phyloP scores from a whole-genome alignment of 2,113 vertebrate genomes.

The Oreotragus oreotragus region DNA sequence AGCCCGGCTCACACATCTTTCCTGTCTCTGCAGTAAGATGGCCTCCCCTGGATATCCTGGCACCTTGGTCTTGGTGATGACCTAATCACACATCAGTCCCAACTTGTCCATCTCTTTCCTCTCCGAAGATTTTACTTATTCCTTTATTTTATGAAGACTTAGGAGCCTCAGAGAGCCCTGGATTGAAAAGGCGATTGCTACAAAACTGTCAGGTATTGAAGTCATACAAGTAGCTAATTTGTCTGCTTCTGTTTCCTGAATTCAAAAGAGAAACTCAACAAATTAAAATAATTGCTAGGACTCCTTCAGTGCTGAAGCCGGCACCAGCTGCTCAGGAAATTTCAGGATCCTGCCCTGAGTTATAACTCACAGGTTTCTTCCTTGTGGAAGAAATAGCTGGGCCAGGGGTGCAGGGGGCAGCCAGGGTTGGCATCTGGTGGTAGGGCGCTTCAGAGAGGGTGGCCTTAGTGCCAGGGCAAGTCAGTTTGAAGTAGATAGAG shows the following conservation, averaged over 20 bases:
- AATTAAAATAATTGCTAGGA: slow-evolving; percentile 60
- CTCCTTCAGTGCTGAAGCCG: background rate
- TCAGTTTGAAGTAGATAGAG: background rate
- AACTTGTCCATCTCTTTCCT: background rate
- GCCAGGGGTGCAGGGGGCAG: background rate
- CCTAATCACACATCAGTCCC: background rate
- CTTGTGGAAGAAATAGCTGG: background rate
- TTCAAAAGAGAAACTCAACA: slow-evolving; percentile 62
- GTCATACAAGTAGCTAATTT: slow-evolving; percentile 42
- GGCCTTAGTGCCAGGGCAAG: background rate
- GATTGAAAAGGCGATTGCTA: background rate
- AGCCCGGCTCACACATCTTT: background rate
- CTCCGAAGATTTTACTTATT: slow-evolving; percentile 11
- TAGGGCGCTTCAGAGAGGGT: background rate
- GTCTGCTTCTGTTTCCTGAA: slow-evolving; percentile 58
- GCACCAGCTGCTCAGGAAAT: slow-evolving; percentile 25
- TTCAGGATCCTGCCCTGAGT: fast-evolving
- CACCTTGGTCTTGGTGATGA: background rate
- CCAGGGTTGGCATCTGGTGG: background rate
- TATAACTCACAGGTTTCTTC: background rate
- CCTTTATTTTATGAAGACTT: slow-evolving; percentile 28
- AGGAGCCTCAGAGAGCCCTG: background rate
- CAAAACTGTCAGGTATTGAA: slow-evolving; percentile 28
- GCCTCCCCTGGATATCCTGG: background rate
- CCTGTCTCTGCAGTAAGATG: background rate